Percentiles rank a stretch among this genome's conserved stretches.
Conservation (phyloP, 2,113 vertebrate species). For the Nyctibius bracteatus region DNA sequence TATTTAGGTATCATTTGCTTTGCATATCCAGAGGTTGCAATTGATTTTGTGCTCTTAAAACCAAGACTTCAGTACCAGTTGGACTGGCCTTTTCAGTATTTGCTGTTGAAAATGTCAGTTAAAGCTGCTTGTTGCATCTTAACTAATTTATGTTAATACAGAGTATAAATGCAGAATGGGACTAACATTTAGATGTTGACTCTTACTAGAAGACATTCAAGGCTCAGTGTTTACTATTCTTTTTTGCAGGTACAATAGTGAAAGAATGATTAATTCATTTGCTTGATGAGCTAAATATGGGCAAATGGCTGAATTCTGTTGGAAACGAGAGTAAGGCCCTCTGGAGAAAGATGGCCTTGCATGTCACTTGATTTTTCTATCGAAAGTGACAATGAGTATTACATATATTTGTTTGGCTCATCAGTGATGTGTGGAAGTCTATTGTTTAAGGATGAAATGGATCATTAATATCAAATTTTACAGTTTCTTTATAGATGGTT, state of each 20-base stretch:
- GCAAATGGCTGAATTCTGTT: not conserved
- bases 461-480: slow-evolving; percentile 24
- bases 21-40: not conserved
- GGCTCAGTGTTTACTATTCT: not conserved
- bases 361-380: not conserved
- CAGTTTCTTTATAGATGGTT: not conserved
- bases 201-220: not conserved
- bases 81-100: not conserved
- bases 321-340: not conserved
- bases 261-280: not conserved
- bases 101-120: not conserved
- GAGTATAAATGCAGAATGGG: not conserved
- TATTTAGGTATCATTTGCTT: not conserved
- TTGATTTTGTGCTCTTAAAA: not conserved
- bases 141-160: not conserved
- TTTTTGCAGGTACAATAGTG: not conserved
- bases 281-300: not conserved
- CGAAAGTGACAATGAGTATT: not conserved
- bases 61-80: not conserved
- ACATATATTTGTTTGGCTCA: not conserved
- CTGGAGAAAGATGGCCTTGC: not conserved
- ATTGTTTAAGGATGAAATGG: slow-evolving; percentile 4
- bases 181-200: not conserved
- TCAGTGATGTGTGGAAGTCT: not conserved
- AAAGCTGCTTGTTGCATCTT: not conserved